Percentiles rank a stretch among this genome's conserved stretches.
phyloP scores from a whole-genome alignment of 2,888 invertebrate genomes.

The Nebria salina region DNA sequence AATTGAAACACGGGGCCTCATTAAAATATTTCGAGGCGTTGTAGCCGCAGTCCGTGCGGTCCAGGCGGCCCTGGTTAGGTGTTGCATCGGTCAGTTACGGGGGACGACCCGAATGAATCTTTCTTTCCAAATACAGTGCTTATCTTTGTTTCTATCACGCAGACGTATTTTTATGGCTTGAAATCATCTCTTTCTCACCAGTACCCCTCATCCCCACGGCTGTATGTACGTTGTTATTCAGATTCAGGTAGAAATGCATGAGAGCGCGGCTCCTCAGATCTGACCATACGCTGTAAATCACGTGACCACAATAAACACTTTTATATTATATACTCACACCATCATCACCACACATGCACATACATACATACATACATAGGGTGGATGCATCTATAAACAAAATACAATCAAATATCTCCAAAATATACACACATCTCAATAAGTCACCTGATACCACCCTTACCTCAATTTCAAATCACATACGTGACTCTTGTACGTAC shows the following conservation, averaged over 20 bases:
- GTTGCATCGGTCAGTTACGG: constrained; percentile 18
- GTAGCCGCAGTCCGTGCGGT: constrained; percentile 18
- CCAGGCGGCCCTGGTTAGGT: constrained; percentile 26
- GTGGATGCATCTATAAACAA: background rate
- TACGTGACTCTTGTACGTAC: too few species aligned
- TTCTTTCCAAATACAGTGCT: constrained; percentile 24
- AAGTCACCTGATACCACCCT: background rate
- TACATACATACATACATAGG: background rate
- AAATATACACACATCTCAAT: background rate
- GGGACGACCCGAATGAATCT: background rate
- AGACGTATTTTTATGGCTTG: constrained; percentile 50
- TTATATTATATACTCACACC: constrained; percentile 25
- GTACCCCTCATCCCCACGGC: constrained; percentile 1
- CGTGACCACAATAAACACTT: constrained; percentile 40
- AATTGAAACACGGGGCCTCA: constrained; percentile 48
- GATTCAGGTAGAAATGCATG: constrained; percentile 19
- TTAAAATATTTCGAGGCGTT: constrained; percentile 48
- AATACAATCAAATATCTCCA: background rate
- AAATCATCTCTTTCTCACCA: constrained; percentile 37
- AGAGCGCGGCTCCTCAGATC: constrained; percentile 38
- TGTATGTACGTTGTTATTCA: constrained; percentile 22
- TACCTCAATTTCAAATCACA: too few species aligned
- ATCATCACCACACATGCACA: background rate
- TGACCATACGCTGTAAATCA: constrained; percentile 38
- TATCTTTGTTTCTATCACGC: constrained; percentile 50